Conservation (phyloP, 2,797 vertebrate species). For the Thripadectes ignobilis region DNA sequence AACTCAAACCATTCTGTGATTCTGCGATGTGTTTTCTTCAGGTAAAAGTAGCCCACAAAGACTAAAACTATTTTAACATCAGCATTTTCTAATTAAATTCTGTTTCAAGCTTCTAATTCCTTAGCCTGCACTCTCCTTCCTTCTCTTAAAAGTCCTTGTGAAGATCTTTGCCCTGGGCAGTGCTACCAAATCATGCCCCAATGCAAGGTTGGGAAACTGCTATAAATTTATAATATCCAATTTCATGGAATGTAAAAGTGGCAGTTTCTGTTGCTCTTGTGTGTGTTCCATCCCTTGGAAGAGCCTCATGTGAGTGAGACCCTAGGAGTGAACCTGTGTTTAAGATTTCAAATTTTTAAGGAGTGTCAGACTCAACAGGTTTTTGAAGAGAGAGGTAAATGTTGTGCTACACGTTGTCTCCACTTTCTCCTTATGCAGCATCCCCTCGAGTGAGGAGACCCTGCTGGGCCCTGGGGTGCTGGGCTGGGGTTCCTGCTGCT, state of each 20-base stretch:
- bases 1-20: not conserved
- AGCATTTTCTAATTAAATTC: not conserved
- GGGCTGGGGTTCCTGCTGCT: not conserved
- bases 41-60: not conserved
- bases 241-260: not conserved
- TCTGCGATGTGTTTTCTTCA: not conserved
- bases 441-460: not conserved
- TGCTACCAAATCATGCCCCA: not conserved
- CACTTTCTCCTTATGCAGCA: accelerated
- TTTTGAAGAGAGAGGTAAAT: not conserved
- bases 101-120: not conserved
- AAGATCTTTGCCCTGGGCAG: not conserved
- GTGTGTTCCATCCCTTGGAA: not conserved
- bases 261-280: not conserved
- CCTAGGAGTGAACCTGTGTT: not conserved
- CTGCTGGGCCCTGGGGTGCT: not conserved
- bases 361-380: not conserved
- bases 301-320: not conserved
- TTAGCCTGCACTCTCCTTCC: not conserved
- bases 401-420: accelerated
- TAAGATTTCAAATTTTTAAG: not conserved
- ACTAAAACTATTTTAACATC: not conserved
- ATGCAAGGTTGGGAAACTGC: not conserved
- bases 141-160: not conserved
- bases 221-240: accelerated